Evolutionary conservation across 2,797 vertebrate genomes (phyloP).

Genomic region (Chelmon rostratus): DNA sequence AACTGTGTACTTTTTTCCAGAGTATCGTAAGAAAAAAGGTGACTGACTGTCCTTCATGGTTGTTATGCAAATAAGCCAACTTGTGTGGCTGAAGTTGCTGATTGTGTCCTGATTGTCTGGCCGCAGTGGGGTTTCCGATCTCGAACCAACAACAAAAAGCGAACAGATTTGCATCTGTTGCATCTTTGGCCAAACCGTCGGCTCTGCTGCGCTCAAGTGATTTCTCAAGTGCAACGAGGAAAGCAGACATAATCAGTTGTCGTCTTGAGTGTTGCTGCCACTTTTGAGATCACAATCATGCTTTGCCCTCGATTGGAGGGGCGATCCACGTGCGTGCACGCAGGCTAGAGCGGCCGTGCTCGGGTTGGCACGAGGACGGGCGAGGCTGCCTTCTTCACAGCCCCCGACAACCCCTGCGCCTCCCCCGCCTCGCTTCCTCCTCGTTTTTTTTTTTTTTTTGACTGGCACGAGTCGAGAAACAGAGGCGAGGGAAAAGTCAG

Average conservation of each 20-base stretch:
- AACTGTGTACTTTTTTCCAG: not conserved
- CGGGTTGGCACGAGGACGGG: slow-evolving; percentile 22
- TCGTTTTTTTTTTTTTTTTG: slow-evolving; percentile 48
- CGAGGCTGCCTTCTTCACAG: slow-evolving; percentile 22
- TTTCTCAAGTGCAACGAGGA: slow-evolving; percentile 35
- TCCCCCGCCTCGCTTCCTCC: slow-evolving; percentile 44
- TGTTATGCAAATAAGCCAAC: slow-evolving; percentile 20
- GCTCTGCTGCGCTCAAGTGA: slow-evolving; percentile 27
- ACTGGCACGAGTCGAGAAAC: slow-evolving; percentile 41
- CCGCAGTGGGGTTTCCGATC: slow-evolving; percentile 1
- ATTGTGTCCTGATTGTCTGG: slow-evolving; percentile 43
- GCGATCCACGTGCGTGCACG: not conserved
- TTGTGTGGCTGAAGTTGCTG: not conserved
- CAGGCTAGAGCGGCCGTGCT: slow-evolving; percentile 15
- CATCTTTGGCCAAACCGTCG: not conserved
- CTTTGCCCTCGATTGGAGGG: slow-evolving; percentile 19
- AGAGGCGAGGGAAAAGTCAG: not conserved
- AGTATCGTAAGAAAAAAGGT: not conserved
- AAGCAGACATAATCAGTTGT: slow-evolving; percentile 41
- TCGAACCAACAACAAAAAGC: slow-evolving; percentile 11
- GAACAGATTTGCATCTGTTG: slow-evolving; percentile 1
- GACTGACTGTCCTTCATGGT: not conserved
- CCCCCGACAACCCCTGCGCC: slow-evolving; percentile 34
- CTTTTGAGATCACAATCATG: slow-evolving; percentile 47
- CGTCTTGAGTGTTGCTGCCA: slow-evolving; percentile 8